Conservation (phyloP, 2,888 invertebrate species). For the Hololepta plana region DNA sequence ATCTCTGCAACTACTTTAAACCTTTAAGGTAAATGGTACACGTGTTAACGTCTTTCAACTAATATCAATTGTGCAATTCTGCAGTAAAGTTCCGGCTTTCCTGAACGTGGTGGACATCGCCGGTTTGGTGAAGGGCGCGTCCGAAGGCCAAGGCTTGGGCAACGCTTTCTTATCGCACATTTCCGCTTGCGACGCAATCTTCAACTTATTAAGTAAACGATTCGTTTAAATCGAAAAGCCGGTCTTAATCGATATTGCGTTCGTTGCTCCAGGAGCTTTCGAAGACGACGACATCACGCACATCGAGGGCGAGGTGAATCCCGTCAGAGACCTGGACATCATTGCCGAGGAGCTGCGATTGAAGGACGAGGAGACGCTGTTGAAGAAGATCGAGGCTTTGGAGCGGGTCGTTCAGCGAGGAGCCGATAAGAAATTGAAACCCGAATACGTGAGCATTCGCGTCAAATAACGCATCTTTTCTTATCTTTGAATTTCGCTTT, state of each 20-base stretch:
- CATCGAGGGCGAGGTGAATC: conserved; percentile 96
- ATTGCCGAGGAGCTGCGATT: conserved; percentile 88
- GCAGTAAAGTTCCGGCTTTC: conserved; percentile 96
- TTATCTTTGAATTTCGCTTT: conserved; percentile 17
- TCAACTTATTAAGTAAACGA: conserved; percentile 91
- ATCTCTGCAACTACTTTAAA: conserved; percentile 83
- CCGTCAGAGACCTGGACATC: conserved; percentile 89
- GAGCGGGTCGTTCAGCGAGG: conserved; percentile 72
- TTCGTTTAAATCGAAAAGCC: conserved; percentile 26
- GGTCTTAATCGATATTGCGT: too few relatives aligned
- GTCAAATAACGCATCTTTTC: neutral
- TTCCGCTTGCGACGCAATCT: conserved; percentile 94
- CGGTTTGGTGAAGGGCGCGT: conserved; percentile 93
- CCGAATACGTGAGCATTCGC: conserved; percentile 66
- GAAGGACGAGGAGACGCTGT: conserved; percentile 84
- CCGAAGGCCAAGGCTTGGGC: conserved; percentile 94
- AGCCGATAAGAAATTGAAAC: conserved; percentile 84
- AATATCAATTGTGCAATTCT: too few relatives aligned
- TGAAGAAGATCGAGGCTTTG: conserved; percentile 65
- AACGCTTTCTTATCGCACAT: conserved; percentile 98
- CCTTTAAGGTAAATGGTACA: conserved; percentile 60
- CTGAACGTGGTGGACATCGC: conserved; percentile 97
- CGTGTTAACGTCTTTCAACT: neutral
- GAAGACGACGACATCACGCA: conserved; percentile 97
- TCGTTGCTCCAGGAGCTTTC: conserved; percentile 58